Evolutionary conservation across 2,113 vertebrate species (phyloP).

Genomic region (Sminthopsis crassicaudata): DNA sequence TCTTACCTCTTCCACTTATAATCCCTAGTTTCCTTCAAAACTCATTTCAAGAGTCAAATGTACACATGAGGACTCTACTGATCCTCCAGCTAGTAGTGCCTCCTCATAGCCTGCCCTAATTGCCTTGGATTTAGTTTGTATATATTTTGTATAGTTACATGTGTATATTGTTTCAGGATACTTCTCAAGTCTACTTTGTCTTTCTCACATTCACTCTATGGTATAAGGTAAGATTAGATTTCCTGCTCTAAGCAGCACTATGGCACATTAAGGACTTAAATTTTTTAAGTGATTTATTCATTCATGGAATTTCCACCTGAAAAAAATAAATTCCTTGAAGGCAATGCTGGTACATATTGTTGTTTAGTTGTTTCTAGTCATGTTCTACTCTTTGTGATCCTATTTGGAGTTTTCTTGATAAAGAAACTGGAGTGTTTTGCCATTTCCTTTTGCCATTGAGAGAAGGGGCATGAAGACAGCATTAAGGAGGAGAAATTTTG

Average conservation of each 20-base stretch:
- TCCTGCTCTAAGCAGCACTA: neutral
- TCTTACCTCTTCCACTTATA: neutral
- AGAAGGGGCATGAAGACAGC: neutral
- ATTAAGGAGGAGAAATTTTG: neutral
- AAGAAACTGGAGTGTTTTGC: neutral
- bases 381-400: no score
- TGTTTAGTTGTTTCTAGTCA: neutral
- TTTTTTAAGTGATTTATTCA: neutral
- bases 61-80: neutral
- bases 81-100: neutral
- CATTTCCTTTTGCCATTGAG: neutral
- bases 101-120: neutral
- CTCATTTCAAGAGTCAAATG: neutral
- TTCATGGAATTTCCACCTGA: neutral
- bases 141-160: neutral
- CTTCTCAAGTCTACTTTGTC: neutral
- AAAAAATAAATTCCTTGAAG: neutral
- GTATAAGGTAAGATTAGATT: neutral
- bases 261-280: neutral
- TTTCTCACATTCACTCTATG: neutral
- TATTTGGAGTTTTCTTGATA: neutral
- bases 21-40: neutral
- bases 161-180: neutral
- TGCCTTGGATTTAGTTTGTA: neutral
- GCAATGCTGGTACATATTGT: neutral